Evolutionary conservation across 92 coral and sea anemone species (phyloP).

Genomic region (Palythoa heliodiscus): DNA sequence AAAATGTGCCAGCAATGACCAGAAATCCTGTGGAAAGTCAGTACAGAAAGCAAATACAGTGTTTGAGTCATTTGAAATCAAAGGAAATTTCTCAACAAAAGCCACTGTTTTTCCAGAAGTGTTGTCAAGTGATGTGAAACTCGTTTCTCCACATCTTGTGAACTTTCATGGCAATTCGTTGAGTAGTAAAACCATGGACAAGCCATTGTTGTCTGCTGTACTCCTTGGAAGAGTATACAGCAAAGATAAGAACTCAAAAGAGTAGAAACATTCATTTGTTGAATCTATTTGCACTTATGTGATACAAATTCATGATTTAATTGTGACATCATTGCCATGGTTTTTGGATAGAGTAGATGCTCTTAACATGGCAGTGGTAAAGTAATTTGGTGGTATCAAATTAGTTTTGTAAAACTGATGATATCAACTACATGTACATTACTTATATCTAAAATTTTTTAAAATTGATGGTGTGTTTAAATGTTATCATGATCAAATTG

Average conservation of each 20-base stretch:
- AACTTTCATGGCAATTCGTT: slow-evolving; percentile 55
- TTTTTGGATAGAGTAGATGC: no score
- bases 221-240: slow-evolving; percentile 81
- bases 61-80: slow-evolving; percentile 66
- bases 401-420: no score
- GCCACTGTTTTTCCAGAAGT: slow-evolving; percentile 84
- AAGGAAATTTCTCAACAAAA: slow-evolving; percentile 82
- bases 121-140: slow-evolving; percentile 62
- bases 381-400: no score
- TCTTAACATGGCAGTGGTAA: no score
- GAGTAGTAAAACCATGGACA: slow-evolving; percentile 48
- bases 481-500: no score
- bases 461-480: no score
- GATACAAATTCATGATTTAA: no score
- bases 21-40: slow-evolving; percentile 73
- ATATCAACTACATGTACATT: no score
- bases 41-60: slow-evolving; percentile 64
- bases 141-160: slow-evolving; percentile 56
- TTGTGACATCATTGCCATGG: no score
- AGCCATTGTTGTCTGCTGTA: slow-evolving; percentile 85
- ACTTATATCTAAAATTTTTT: no score
- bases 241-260: slow-evolving; percentile 35
- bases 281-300: no score
- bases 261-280: neutral
- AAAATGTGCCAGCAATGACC: slow-evolving; percentile 64